Conservation (phyloP, 2,797 vertebrate species). For the Luscinia megarhynchos region DNA sequence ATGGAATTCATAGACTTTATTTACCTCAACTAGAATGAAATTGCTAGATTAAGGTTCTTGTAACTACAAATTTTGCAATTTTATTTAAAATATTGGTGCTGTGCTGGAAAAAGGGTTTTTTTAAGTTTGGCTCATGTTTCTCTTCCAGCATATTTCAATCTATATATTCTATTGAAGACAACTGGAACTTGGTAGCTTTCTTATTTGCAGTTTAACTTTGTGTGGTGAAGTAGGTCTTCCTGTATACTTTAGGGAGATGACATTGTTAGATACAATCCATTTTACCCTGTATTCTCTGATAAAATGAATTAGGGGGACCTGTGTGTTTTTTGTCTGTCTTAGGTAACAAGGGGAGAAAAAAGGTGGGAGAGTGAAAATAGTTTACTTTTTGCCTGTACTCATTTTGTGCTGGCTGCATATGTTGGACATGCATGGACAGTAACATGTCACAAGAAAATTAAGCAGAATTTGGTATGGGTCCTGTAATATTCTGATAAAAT, state of each 20-base stretch:
- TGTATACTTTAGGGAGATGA: background rate
- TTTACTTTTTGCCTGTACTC: background rate
- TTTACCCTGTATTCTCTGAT: background rate
- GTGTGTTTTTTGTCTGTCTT: background rate
- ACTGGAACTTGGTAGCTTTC: background rate
- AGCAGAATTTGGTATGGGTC: conserved; percentile 1
- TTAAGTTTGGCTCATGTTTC: background rate
- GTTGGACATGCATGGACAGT: conserved; percentile 8
- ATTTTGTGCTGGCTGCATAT: conserved; percentile 1
- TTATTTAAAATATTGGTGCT: background rate
- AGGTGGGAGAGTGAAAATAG: background rate
- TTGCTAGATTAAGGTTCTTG: background rate
- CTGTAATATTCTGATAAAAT: conserved; percentile 54
- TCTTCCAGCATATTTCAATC: background rate
- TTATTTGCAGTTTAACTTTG: background rate
- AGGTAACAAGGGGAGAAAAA: background rate
- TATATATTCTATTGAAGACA: background rate
- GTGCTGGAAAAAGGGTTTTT: background rate
- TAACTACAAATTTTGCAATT: background rate
- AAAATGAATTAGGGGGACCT: background rate
- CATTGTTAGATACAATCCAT: background rate
- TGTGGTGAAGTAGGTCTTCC: background rate
- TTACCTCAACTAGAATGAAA: background rate
- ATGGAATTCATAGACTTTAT: background rate
- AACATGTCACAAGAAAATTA: conserved; percentile 6